Evolutionary conservation across 2,888 invertebrate genomes (phyloP), one percentile per base, ranked within the genome.

Genomic region (Hemithea aestivaria): DNA sequence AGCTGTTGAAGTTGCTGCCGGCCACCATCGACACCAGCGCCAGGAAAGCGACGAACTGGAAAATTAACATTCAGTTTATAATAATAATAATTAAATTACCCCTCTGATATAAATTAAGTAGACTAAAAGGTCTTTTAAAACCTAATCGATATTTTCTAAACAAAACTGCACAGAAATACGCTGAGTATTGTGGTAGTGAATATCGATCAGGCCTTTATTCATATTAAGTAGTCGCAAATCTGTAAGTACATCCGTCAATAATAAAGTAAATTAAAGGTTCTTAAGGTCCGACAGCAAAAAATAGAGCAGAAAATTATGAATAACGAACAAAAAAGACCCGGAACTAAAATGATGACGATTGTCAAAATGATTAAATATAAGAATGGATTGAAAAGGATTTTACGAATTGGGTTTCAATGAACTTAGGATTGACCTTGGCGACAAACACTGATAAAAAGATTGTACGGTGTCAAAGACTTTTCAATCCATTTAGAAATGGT

Each of bases 1-100:
- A 90, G 60, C 83, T 80, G 62, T 83, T 72, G 43, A 65, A 50
- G 48, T 79, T 74, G 27, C 59, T 56, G 25, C 63, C 68, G 38
- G 50, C 54, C 8, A 62, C 70, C 20, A 51, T 56, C 24, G 71
- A 75, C 51, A 67, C 58, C 20, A 78, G 39, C 45, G 73, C 71
- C 51, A 79, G 61, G 50, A 81, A 34, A 7, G 58, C 51, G 56
- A 79, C 71, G 72, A 74, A 76, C 83, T 81, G 54, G 7, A 58
- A 61, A 3, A 31, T 5, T 9, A 20, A 28, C 8, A 7, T 9
- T 7, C 5, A n/a, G 7, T 21, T 24, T n/a, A 11, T 5, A 8
- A 27, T n/a, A 27, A 22, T 11, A 22, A 7, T 26, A 10, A 25
- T 33, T 11, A 8, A n/a, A n/a, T n/a, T n/a, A n/a, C n/a, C n/a